Percentiles rank a stretch among this genome's conserved stretches.
These are phyloP conservation scores for Gallirallus australis DNA, from an alignment of 2,797 vertebrate species.

Conservation along the genomic window DNA sequence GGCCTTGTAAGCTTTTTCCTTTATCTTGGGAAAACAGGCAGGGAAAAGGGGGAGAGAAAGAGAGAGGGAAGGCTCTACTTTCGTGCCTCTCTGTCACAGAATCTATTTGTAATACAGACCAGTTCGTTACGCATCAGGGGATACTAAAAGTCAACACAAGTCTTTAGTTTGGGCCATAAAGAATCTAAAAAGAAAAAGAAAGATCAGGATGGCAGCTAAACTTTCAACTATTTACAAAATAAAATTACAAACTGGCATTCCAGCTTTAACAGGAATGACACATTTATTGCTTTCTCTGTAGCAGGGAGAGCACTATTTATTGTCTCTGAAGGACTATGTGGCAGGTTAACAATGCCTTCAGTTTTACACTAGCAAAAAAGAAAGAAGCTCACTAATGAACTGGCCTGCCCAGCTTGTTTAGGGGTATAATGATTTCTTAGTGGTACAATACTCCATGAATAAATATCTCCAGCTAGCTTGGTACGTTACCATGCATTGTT, in stretches of 20 bases:
- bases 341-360: conserved; percentile 62
- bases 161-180: conserved; percentile 54
- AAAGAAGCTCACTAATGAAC: conserved; percentile 59
- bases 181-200: conserved; percentile 27
- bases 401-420: conserved; percentile 17
- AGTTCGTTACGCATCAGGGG: neutral
- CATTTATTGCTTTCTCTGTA: conserved; percentile 61
- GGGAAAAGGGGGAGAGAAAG: neutral
- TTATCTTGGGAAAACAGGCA: conserved; percentile 14
- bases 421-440: conserved; percentile 49
- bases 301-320: conserved; percentile 59
- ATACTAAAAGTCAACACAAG: conserved; percentile 51
- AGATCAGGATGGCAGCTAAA: conserved; percentile 39
- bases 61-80: neutral
- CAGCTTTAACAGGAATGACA: conserved; percentile 54
- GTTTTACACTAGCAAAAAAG: conserved; percentile 49
- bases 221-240: conserved; percentile 60
- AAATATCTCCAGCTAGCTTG: neutral
- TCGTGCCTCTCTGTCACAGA: neutral
- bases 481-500: neutral
- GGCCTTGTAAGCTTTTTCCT: neutral
- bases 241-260: conserved; percentile 55
- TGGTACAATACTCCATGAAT: neutral
- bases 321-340: conserved; percentile 60
- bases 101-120: neutral